These are phyloP conservation scores for Aphrophora alni DNA, from an alignment of 2,888 invertebrate genomes.

Conservation along the genomic window DNA sequence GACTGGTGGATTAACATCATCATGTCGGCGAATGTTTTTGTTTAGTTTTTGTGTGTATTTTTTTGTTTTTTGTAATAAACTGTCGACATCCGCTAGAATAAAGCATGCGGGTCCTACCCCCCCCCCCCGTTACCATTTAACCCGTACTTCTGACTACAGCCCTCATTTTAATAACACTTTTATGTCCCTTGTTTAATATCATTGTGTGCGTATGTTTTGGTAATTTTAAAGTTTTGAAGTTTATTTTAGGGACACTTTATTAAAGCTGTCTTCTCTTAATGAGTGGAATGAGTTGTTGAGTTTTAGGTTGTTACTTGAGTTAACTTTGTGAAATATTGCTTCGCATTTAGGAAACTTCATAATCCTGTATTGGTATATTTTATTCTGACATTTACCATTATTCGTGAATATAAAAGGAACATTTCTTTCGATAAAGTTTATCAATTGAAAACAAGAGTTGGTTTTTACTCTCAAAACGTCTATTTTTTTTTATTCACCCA, in stretches of 20 bases:
- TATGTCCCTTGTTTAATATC: constrained; percentile 26
- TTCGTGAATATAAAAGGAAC: no score
- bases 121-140: neutral
- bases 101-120: constrained; percentile 16
- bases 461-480: no score
- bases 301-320: no score
- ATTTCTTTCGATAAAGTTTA: no score
- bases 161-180: constrained; percentile 35
- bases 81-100: constrained; percentile 17
- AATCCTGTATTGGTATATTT: no score
- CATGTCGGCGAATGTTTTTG: neutral
- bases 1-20: neutral
- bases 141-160: neutral
- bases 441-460: no score
- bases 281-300: no score
- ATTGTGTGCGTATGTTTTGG: constrained; percentile 31
- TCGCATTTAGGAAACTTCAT: no score
- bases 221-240: constrained; percentile 11
- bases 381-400: no score
- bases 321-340: no score
- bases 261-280: neutral
- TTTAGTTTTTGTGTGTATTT: neutral
- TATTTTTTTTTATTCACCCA: no score
- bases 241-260: neutral
- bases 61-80: constrained; percentile 10